Evolutionary conservation across 2,888 invertebrate species (phyloP).

Genomic region (Tuberolachnus salignus): DNA sequence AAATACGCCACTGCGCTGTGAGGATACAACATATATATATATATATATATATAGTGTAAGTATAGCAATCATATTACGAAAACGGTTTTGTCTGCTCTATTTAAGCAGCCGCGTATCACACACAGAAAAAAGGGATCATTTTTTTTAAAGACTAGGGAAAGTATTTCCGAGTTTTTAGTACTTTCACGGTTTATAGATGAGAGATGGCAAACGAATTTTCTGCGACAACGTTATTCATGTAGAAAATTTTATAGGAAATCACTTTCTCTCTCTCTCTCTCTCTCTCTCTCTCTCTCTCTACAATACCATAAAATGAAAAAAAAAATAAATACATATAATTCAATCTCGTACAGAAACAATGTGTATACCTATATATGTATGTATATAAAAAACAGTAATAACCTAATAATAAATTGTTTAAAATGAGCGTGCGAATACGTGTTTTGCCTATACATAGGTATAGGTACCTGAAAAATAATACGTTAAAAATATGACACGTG

Average conservation of each 20-base stretch:
- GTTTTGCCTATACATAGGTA: too few relatives aligned
- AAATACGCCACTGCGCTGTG: too few relatives aligned
- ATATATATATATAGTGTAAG: not conserved
- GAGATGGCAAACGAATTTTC: not conserved
- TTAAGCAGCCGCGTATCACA: constrained; percentile 19
- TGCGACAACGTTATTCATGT: not conserved
- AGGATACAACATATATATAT: too few relatives aligned
- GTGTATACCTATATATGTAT: too few relatives aligned
- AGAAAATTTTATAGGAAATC: constrained; percentile 23
- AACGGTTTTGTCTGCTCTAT: not conserved
- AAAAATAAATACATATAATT: not conserved
- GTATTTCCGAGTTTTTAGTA: constrained; percentile 1
- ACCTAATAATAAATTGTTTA: too few relatives aligned
- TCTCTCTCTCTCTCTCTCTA: too few relatives aligned
- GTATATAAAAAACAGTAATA: not conserved
- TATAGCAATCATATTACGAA: constrained; percentile 13
- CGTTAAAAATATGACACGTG: not conserved
- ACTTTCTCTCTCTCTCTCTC: not conserved
- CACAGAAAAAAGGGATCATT: constrained; percentile 23
- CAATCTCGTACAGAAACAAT: not conserved
- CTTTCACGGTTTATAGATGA: constrained; percentile 13
- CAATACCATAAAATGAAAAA: not conserved
- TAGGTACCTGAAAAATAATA: constrained; percentile 11
- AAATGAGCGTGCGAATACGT: too few relatives aligned
- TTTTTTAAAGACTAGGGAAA: constrained; percentile 34